Base-by-base conservation (phyloP, 2,797 vertebrate species). In the Acanthornis magna region DNA sequence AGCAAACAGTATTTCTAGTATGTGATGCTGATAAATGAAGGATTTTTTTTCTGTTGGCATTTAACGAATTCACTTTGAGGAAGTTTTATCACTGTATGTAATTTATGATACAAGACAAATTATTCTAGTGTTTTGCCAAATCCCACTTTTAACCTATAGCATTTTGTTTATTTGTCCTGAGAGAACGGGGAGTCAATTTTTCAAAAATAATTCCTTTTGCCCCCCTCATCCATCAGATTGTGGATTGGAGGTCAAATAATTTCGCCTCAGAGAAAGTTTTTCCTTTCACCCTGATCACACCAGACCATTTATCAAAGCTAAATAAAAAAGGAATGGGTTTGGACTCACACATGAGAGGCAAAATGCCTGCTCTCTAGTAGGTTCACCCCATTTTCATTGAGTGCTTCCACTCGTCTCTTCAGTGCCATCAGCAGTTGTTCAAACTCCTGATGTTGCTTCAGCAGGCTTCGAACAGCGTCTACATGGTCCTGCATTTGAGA, bases 371-470 rank as follows among this genome's bases (percentile, higher is more conserved):
- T 97, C 81, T 93, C 66, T 45, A 96, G 76, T 43, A 99, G 97
- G 25, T 98, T 97, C 43, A 97, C 34, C 30, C 98, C 98, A 3
- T 93, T 97, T 11, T 97, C 96, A 83, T 48, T 82, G 80, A 99
- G 98, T 26, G 92, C 91, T 62, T 97, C 94, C 29, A 98, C 96
- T 42, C 96, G 95, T 43, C 92, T 98, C 70, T 98, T 98, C 90
- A 99, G 89, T 26, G 88, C 96, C 43, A 96, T 89, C 71, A 99
- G 97, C 40, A 99, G 97, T 43, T 91, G 95, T 43, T 98, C 98
- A 95, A 98, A 98, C 85, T 98, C 98, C 26, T 98, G 98, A 86
- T 99, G 99, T n/a, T 97, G 97, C 58, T 98, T 98, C 85, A 99
- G 85, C 54, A 99, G 97, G 91, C 97, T 98, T 95, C 96, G 97